Evolutionary conservation across 1,140 invertebrate species (phyloP).

Genomic region (Pseudoatta argentina): DNA sequence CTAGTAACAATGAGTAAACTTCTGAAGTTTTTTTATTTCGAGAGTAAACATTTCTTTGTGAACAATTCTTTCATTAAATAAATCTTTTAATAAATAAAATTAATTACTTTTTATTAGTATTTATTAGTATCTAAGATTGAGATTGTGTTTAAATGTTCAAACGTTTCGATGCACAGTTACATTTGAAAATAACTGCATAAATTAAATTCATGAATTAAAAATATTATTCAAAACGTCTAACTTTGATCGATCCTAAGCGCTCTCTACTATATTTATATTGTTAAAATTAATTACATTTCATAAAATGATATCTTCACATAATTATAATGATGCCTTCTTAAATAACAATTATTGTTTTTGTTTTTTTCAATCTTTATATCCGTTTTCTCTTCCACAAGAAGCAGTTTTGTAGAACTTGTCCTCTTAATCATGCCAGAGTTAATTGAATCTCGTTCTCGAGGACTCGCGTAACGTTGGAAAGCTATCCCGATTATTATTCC

Average conservation of each 20-base stretch:
- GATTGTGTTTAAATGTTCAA: too few relatives aligned
- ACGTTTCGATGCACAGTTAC: too few relatives aligned
- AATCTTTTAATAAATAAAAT: background rate
- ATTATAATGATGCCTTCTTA: background rate
- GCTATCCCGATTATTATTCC: slow-evolving; percentile 51
- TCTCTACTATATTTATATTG: too few relatives aligned
- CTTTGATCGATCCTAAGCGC: too few relatives aligned
- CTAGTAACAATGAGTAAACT: background rate
- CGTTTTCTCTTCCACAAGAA: background rate
- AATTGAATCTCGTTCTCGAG: slow-evolving; percentile 33
- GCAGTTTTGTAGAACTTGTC: background rate
- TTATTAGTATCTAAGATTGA: too few relatives aligned
- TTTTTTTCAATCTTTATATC: background rate
- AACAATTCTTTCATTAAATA: background rate
- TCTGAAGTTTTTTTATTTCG: background rate
- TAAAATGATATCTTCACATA: background rate
- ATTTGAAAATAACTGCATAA: too few relatives aligned
- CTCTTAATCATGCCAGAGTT: slow-evolving; percentile 27
- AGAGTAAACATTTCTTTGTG: background rate
- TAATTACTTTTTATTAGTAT: background rate
- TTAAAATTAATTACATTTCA: background rate
- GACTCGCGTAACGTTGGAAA: slow-evolving; percentile 26
- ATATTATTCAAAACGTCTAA: too few relatives aligned
- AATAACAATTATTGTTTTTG: background rate
- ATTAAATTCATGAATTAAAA: too few relatives aligned